A percentile compares a stretch with the other conserved stretches of the same genome.
phyloP scores from a whole-genome alignment of 2,113 vertebrate genomes.

The Crotalus tigris region DNA sequence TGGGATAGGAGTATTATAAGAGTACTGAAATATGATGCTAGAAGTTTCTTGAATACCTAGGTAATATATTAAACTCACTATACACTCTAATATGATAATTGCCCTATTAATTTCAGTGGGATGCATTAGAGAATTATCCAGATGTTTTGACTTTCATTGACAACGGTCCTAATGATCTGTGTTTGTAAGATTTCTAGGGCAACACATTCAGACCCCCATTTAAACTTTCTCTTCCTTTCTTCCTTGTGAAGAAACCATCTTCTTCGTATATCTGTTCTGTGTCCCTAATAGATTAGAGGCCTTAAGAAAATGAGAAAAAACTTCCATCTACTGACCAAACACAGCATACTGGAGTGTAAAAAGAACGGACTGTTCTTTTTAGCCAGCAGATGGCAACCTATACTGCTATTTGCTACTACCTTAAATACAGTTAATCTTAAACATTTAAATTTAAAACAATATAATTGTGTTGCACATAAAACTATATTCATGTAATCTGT shows the following conservation, averaged over 20 bases:
- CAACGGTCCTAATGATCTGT: neutral
- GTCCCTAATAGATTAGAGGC: neutral
- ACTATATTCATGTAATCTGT: neutral
- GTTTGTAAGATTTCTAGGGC: neutral
- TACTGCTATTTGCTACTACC: neutral
- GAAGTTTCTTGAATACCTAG: neutral
- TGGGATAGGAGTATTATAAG: neutral
- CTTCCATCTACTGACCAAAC: neutral
- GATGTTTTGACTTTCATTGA: neutral
- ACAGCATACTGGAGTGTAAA: neutral
- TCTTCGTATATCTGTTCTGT: neutral
- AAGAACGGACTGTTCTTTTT: neutral
- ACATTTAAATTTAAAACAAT: neutral
- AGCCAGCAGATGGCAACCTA: conserved; percentile 56
- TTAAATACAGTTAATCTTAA: neutral
- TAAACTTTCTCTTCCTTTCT: neutral
- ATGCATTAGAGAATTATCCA: neutral
- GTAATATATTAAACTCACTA: neutral
- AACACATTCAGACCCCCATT: neutral
- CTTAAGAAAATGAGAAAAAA: neutral
- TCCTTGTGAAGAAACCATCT: neutral
- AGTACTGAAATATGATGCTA: neutral
- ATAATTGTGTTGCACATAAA: neutral
- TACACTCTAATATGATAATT: neutral
- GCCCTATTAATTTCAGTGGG: neutral